Conservation (phyloP, 2,888 invertebrate genomes). For the Helleia helle region DNA sequence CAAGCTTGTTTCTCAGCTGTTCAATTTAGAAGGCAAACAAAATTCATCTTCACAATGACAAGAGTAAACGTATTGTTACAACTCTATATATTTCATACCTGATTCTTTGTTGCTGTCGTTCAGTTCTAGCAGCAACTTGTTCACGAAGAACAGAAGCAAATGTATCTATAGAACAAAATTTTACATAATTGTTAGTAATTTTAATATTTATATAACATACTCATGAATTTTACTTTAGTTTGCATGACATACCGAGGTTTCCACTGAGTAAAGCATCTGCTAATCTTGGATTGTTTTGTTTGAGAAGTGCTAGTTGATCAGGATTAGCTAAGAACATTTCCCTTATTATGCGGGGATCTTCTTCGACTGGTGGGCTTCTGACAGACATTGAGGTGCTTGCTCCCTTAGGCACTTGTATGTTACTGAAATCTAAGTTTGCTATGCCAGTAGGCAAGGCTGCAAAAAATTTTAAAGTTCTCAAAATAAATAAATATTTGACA, state of each 20-base stretch:
- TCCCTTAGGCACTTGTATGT: conserved; percentile 81
- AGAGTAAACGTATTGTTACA: not conserved
- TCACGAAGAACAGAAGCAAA: conserved; percentile 86
- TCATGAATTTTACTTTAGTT: conserved; percentile 3
- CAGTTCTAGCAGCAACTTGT: conserved; percentile 86
- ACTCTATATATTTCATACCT: conserved; percentile 33
- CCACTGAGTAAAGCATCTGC: conserved; percentile 93
- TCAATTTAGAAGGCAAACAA: too few species aligned
- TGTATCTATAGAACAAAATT: conserved; percentile 66
- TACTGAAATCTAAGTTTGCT: conserved; percentile 86
- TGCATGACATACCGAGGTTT: conserved; percentile 77
- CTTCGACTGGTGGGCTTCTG: conserved; percentile 70
- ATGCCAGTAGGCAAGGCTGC: conserved; percentile 63
- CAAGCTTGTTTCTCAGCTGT: too few species aligned
- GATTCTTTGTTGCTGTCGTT: conserved; percentile 87
- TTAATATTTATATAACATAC: too few species aligned
- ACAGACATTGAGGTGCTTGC: conserved; percentile 53
- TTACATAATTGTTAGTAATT: too few species aligned
- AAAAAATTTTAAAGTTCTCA: conserved; percentile 23
- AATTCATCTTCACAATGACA: too few species aligned
- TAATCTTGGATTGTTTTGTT: conserved; percentile 93
- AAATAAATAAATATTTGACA: conserved; percentile 9
- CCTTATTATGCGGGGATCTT: conserved; percentile 88
- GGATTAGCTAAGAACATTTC: conserved; percentile 93
- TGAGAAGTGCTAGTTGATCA: conserved; percentile 89